Evolutionary conservation across 2,797 vertebrate genomes (phyloP).

Genomic region (Pseudocheirus occidentalis): DNA sequence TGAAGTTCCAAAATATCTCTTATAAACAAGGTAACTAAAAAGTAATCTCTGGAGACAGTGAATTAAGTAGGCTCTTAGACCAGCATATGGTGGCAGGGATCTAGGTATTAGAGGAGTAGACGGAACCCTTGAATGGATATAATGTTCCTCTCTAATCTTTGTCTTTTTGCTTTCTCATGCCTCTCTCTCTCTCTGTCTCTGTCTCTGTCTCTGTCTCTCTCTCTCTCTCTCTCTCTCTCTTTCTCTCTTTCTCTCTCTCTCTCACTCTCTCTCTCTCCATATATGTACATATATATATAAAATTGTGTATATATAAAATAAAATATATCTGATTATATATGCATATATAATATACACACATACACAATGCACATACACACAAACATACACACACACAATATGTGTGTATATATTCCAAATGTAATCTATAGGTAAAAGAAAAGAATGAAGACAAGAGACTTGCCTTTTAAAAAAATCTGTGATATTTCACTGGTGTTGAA

Average conservation of each 20-base stretch:
- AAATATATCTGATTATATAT: no score
- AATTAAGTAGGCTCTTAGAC: background rate
- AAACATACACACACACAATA: no score
- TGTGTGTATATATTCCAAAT: background rate
- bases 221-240: background rate
- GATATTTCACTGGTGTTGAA: background rate
- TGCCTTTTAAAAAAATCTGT: background rate
- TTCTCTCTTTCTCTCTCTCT: background rate
- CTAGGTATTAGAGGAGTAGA: background rate
- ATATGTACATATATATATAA: no score
- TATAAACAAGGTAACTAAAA: background rate
- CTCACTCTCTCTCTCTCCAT: no score
- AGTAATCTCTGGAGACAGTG: background rate
- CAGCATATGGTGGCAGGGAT: background rate
- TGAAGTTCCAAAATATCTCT: background rate
- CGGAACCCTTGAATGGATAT: background rate
- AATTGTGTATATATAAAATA: no score
- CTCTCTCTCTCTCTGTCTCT: background rate
- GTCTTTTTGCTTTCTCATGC: background rate
- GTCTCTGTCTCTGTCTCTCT: background rate
- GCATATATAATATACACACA: background rate
- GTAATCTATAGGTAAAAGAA: background rate
- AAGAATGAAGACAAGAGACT: background rate
- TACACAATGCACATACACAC: background rate
- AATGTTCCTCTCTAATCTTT: background rate